A percentile compares a stretch with the other conserved stretches of the same genome.
phyloP scores from a whole-genome alignment of 2,113 vertebrate genomes.

The Strigops habroptila region DNA sequence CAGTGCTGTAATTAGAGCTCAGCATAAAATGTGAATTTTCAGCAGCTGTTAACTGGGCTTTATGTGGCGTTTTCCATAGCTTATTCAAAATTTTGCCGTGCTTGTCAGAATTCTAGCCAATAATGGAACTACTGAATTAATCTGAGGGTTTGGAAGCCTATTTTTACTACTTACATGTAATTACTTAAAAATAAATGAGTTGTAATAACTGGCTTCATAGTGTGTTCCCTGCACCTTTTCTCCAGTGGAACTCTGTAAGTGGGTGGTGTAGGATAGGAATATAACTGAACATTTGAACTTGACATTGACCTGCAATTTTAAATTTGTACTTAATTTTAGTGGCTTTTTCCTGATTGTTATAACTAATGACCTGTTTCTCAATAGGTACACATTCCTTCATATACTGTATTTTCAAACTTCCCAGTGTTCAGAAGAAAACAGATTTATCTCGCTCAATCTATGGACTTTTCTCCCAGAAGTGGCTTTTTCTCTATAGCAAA shows the following conservation, averaged over 20 bases:
- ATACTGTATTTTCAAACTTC: constrained; percentile 93
- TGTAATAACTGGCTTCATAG: background rate
- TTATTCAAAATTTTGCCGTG: background rate
- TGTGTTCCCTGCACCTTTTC: background rate
- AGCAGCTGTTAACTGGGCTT: background rate
- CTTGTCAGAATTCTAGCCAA: background rate
- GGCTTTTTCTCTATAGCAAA: constrained; percentile 93
- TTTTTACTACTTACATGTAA: background rate
- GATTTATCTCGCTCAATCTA: constrained; percentile 73
- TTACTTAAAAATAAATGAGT: background rate
- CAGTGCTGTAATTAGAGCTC: background rate
- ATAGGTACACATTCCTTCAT: constrained; percentile 89
- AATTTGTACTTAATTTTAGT: background rate
- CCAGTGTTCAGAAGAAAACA: constrained; percentile 80
- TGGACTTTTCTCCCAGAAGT: constrained; percentile 94
- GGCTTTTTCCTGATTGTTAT: background rate
- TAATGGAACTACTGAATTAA: background rate
- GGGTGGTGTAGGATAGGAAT: background rate
- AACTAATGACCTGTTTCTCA: background rate
- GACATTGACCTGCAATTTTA: background rate
- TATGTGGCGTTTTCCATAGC: background rate
- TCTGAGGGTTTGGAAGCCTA: background rate
- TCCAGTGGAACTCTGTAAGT: background rate
- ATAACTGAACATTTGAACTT: background rate
- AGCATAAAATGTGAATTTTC: background rate